Evolutionary conservation across 2,113 vertebrate genomes (phyloP).

Genomic region (Phaethon lepturus): DNA sequence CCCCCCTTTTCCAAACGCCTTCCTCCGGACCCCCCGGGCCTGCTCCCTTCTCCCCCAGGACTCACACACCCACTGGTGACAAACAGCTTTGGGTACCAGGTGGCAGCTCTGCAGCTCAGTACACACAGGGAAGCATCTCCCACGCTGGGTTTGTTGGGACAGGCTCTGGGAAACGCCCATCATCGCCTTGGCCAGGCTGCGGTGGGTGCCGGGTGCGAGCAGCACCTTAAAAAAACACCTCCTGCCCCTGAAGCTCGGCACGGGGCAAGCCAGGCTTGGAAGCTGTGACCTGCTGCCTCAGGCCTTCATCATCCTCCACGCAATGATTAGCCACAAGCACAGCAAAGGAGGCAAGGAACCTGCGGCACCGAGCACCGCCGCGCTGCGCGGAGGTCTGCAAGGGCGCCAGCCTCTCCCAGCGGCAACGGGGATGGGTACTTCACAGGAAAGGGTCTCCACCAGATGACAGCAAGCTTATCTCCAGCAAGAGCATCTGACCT

Average conservation of each 20-base stretch:
- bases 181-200: not conserved
- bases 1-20: not conserved
- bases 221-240: accelerated
- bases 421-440: not conserved
- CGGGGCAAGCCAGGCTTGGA: not conserved
- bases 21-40: accelerated
- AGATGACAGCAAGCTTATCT: not conserved
- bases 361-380: accelerated
- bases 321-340: accelerated
- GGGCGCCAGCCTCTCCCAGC: not conserved
- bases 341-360: accelerated
- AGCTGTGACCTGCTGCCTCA: not conserved
- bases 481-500: not conserved
- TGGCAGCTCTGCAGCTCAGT: not conserved
- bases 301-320: not conserved
- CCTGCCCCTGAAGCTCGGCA: accelerated
- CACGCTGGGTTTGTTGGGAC: not conserved
- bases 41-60: not conserved
- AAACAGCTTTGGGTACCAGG: not conserved
- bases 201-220: accelerated
- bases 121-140: not conserved
- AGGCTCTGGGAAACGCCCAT: accelerated
- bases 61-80: accelerated
- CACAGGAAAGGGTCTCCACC: not conserved
- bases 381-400: not conserved